Percentiles rank a stretch among this genome's conserved stretches.
Conservation (phyloP, 2,113 vertebrate species). For the Hemichromis elongatus region DNA sequence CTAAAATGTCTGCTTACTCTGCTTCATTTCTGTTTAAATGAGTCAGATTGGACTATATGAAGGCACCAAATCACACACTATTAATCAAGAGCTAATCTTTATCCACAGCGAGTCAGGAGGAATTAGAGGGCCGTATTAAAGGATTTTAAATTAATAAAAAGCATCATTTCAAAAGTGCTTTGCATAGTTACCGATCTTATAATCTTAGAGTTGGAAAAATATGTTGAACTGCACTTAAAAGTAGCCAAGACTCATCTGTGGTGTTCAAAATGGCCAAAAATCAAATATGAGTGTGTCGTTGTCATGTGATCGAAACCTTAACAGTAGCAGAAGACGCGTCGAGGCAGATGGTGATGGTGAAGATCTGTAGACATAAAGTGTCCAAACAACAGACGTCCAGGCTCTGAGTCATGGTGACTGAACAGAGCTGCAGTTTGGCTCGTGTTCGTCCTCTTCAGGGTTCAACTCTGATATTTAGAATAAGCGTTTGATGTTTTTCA, state of each 20-base stretch:
- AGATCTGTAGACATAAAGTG: not conserved
- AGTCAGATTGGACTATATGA: not conserved
- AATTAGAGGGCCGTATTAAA: not conserved
- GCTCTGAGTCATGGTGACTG: not conserved
- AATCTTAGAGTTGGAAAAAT: not conserved
- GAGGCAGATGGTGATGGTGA: not conserved
- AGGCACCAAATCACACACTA: not conserved
- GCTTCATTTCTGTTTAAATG: not conserved
- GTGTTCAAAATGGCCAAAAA: not conserved
- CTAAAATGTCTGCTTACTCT: not conserved
- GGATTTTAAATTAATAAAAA: not conserved
- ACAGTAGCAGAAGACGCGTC: not conserved
- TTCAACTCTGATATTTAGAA: not conserved
- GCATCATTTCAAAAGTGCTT: not conserved
- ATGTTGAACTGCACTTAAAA: not conserved
- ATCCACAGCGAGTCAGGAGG: not conserved
- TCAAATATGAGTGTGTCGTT: not conserved
- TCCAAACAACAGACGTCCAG: not conserved
- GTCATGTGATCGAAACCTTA: not conserved
- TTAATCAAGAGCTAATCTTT: not conserved
- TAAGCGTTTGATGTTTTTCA: rapidly evolving
- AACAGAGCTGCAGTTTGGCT: not conserved
- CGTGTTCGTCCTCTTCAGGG: not conserved
- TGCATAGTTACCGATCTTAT: not conserved
- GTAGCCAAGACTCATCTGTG: rapidly evolving